phyloP scores from a whole-genome alignment of 2,888 invertebrate species.

The Clistopyga incitator region DNA sequence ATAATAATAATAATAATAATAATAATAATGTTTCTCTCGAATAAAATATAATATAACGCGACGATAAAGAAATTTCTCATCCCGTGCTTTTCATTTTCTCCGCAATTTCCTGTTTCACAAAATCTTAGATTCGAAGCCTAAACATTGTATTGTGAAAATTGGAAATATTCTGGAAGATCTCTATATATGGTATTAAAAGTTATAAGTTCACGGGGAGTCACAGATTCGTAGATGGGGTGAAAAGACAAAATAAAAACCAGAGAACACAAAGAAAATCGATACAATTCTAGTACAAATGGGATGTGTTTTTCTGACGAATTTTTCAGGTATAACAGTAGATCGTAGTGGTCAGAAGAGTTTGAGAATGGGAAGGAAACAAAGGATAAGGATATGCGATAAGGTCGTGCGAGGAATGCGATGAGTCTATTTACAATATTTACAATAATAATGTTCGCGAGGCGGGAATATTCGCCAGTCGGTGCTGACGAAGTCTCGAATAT shows the following conservation, averaged over 20 bases:
- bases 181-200: slow-evolving; percentile 48
- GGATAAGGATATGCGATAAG: slow-evolving; percentile 72
- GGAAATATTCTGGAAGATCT: slow-evolving; percentile 33
- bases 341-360: slow-evolving; percentile 18
- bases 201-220: slow-evolving; percentile 18
- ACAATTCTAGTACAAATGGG: slow-evolving; percentile 44
- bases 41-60: slow-evolving; percentile 57
- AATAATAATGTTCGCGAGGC: slow-evolving; percentile 47
- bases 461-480: slow-evolving; percentile 10
- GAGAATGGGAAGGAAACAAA: slow-evolving; percentile 20
- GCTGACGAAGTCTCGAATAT: slow-evolving; percentile 16
- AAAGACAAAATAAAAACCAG: slow-evolving; percentile 5
- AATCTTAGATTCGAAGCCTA: slow-evolving; percentile 19
- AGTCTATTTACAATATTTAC: slow-evolving; percentile 76
- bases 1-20: slow-evolving; percentile 67
- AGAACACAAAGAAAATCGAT: slow-evolving; percentile 26
- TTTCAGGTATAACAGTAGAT: slow-evolving; percentile 51
- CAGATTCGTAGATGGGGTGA: not conserved
- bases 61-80: slow-evolving; percentile 39
- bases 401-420: slow-evolving; percentile 79
- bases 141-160: slow-evolving; percentile 12
- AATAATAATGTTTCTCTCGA: slow-evolving; percentile 64
- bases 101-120: slow-evolving; percentile 32
- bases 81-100: slow-evolving; percentile 14
- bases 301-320: slow-evolving; percentile 49